Evolutionary conservation across 2,113 vertebrate species (phyloP), one percentile per base, ranked within the genome.

Genomic region (Siniperca chuatsi): DNA sequence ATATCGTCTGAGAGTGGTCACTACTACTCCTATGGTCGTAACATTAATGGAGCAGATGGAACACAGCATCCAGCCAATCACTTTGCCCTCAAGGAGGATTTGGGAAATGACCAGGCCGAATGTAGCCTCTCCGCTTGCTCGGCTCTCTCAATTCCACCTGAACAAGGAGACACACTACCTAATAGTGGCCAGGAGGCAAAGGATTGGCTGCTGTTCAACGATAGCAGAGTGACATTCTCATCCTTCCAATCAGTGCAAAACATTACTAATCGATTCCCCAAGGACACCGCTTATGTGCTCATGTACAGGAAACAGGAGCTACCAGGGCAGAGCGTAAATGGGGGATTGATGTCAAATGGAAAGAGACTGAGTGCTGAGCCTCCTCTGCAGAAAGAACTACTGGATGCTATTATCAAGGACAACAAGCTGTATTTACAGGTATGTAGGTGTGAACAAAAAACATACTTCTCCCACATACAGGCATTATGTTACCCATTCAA

Each of bases 391-490:
- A 99, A 99, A 89, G 98, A 99, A 81, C 97, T 99, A 62, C 97
- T 99, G 96, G 98, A 99, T 89, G 98, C 98, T 52, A 97, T 99
- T 92, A 99, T 97, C 18, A 99, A 99, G 94, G 98, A 99, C 94
- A 99, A 99, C 93, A 99, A 99, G 90, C 96, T 99, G 3, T 99
- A 97, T 92, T 96, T 99, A 85, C 98, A 99, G 97, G 98, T 99
- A 95, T 95, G 96, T 78, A 4, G 0, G 48, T 62, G 42, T 73
- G 66, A 69, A 67, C 13, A 50, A 61, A 72, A 78, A 70, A 37
- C 3, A 50, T 29, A 25, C 68, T 11, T 75, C 10, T 74, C 55
- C 58, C 35, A 55, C 13, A 42, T 21, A 35, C 15, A 50, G 21
- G 3, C 58, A 46, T 66, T 54, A 23, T 42, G 29, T 6, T 35